Evolutionary conservation across 2,113 vertebrate genomes (phyloP).

Genomic region (Chlamydotis undulata): DNA sequence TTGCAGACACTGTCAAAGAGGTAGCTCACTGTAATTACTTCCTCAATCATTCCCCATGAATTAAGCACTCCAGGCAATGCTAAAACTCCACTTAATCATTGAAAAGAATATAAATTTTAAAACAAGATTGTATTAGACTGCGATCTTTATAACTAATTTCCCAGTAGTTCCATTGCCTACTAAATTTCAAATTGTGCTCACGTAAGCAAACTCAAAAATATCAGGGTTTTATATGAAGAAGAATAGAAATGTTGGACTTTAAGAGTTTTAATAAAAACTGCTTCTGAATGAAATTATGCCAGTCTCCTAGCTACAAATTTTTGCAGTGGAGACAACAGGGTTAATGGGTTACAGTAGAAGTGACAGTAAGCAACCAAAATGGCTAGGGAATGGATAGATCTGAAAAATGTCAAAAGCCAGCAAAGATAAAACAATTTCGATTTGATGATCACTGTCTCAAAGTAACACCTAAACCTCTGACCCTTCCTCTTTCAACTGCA

Average conservation of each 20-base stretch:
- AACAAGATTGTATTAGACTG: conserved; percentile 57
- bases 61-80: conserved; percentile 67
- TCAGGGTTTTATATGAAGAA: conserved; percentile 18
- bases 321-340: neutral
- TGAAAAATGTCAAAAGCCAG: neutral
- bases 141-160: conserved; percentile 63
- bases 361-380: neutral
- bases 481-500: neutral
- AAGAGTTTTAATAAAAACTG: conserved; percentile 50
- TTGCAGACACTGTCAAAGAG: conserved; percentile 61
- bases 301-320: neutral
- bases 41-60: conserved; percentile 68
- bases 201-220: conserved; percentile 24
- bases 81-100: conserved; percentile 73
- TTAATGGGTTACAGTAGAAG: neutral
- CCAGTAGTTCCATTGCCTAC: conserved; percentile 59
- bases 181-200: conserved; percentile 51
- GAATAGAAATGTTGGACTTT: conserved; percentile 32
- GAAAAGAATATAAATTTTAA: conserved; percentile 70
- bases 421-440: neutral
- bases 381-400: neutral
- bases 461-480: neutral
- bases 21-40: conserved; percentile 71
- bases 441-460: neutral
- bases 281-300: conserved; percentile 5